Base-by-base conservation (phyloP, 2,888 invertebrate genomes). In the Coremacera marginata region DNA sequence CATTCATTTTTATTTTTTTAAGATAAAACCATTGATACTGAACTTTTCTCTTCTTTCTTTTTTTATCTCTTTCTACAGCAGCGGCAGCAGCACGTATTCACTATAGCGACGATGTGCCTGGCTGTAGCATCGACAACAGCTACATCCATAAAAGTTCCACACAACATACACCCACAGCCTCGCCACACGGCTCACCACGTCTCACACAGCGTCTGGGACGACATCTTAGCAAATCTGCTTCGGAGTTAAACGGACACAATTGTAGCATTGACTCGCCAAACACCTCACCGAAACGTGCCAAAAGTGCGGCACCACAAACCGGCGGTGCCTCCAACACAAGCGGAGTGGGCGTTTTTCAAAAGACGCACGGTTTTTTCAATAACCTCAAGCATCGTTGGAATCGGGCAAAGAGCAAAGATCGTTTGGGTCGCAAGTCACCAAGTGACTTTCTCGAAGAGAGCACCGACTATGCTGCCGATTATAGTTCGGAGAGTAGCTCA, bases 301-400 rank as follows among this genome's bases (percentile, higher is more conserved):
- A 89, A 80, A 88, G 89, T 81, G 89, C 90, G 77, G 89, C 87
- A 84, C 91, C 93, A 25, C 93, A 94, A 11, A 93, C 93, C 34
- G 93, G 94, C 72, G 65, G 77, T 44, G 67, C 81, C 0, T 93
- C 94, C 55, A 80, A 88, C 81, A 60, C n/a, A 22, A 44, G 65
- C 2, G 19, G 73, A 7, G 82, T 81, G 3, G 88, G 89, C 44
- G 95, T 95, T 68, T 93, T 95, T 72, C 95, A 95, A 87, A 93
- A 94, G 84, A 95, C 95, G 0, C 95, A 95, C 86, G 94, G 94
- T 82, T 95, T 96, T 90, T 95, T 96, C 87, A 93, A 93, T 81
- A 95, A 95, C 83, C 90, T 96, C 73, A 95, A 94, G 91, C 95
- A 93, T 85, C 94, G 95, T 70, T 95, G 94, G 95, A 92, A 93